Percentiles rank a stretch among this genome's conserved stretches.
Conservation (phyloP, 2,113 vertebrate genomes). For the Mirza zaza region DNA sequence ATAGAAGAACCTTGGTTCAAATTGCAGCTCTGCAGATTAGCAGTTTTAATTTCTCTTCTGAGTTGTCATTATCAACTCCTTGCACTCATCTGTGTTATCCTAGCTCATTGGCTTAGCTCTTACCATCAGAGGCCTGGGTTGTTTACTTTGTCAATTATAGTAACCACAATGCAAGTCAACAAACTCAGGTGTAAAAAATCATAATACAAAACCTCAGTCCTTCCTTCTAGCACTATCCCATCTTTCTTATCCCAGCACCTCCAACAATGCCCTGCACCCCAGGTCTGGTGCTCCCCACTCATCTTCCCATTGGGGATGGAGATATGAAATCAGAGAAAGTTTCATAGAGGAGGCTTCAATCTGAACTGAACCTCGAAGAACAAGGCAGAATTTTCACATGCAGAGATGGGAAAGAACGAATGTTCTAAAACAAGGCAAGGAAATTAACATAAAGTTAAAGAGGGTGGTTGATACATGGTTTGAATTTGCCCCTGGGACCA, state of each 20-base stretch:
- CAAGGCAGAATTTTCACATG: background rate
- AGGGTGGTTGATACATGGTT: background rate
- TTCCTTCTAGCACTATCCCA: background rate
- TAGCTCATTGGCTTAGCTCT: background rate
- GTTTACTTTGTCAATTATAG: background rate
- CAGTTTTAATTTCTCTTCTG: background rate
- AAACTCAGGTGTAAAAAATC: conserved; percentile 19
- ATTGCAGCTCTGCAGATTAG: background rate
- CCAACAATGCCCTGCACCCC: background rate
- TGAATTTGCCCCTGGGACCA: background rate
- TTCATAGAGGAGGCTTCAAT: background rate
- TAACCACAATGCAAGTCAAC: background rate
- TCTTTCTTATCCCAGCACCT: background rate
- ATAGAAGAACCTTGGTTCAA: background rate
- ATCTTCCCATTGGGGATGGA: background rate
- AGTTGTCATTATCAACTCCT: background rate
- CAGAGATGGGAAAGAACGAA: background rate
- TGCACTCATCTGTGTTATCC: background rate
- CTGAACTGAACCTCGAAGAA: background rate
- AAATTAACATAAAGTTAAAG: conserved; percentile 15
- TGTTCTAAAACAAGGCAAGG: background rate
- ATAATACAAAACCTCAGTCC: conserved; percentile 19
- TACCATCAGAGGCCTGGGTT: background rate
- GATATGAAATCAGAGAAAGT: background rate
- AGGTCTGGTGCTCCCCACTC: background rate